Evolutionary conservation across 2,888 invertebrate genomes (phyloP).

Genomic region (Tetramorium bicarinatum): DNA sequence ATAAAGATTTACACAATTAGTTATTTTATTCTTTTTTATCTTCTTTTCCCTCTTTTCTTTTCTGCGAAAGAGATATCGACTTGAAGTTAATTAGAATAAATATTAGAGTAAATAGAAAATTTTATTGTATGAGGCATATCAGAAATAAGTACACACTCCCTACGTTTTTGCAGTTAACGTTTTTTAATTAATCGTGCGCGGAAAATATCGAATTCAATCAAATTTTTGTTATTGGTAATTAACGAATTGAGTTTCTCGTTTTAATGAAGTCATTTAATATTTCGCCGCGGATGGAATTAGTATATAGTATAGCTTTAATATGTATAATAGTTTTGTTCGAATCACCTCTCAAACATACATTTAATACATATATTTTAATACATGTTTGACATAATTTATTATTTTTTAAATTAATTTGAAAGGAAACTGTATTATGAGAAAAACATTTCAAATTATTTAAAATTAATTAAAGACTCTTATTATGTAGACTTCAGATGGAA

Average conservation of each 20-base stretch:
- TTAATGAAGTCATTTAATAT: background rate
- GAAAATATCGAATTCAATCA: background rate
- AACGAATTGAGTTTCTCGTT: background rate
- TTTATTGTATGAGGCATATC: background rate
- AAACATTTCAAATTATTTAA: background rate
- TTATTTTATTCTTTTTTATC: background rate
- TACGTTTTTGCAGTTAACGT: background rate
- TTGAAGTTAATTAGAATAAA: background rate
- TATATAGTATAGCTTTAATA: background rate
- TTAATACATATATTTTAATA: background rate
- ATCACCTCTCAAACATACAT: background rate
- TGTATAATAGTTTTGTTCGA: background rate
- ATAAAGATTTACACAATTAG: background rate
- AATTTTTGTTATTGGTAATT: background rate
- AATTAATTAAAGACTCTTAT: background rate
- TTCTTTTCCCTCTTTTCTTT: background rate
- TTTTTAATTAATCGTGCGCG: background rate
- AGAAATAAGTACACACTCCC: background rate
- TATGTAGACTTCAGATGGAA: background rate
- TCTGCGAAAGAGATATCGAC: background rate
- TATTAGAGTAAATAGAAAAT: no score
- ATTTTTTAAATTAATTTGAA: background rate
- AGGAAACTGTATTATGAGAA: background rate
- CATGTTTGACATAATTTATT: background rate
- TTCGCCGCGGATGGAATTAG: background rate